Percentiles rank a stretch among this genome's conserved stretches.
phyloP scores from a whole-genome alignment of 2,888 invertebrate genomes.

The Sphaeridia pumilis region DNA sequence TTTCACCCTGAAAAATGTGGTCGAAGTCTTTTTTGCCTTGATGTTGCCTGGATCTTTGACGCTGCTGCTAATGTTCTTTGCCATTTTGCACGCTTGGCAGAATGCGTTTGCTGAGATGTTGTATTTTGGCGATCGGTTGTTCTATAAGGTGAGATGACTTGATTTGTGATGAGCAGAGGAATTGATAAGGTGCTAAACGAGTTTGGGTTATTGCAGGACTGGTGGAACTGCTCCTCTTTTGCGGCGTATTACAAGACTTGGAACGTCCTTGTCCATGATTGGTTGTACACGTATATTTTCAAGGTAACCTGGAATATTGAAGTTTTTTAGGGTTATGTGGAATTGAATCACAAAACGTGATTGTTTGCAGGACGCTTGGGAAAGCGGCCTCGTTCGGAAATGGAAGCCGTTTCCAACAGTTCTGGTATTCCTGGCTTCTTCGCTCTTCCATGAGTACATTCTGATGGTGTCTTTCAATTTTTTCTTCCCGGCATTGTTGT shows the following conservation, averaged over 20 bases:
- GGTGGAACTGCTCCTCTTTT: slow-evolving; percentile 87
- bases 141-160: slow-evolving; percentile 51
- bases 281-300: slow-evolving; percentile 83
- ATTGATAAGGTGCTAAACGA: neutral
- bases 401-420: slow-evolving; percentile 45
- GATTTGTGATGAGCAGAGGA: neutral
- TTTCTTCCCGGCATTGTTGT: slow-evolving; percentile 74
- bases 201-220: slow-evolving; percentile 51
- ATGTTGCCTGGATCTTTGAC: slow-evolving; percentile 61
- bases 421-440: slow-evolving; percentile 64
- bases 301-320: slow-evolving; percentile 47
- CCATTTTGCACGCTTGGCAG: slow-evolving; percentile 78
- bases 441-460: slow-evolving; percentile 78
- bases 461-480: slow-evolving; percentile 65
- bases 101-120: slow-evolving; percentile 84
- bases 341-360: too few species aligned
- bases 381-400: slow-evolving; percentile 24
- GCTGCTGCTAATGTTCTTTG: slow-evolving; percentile 67
- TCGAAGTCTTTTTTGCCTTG: slow-evolving; percentile 48
- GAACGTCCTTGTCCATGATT: slow-evolving; percentile 91
- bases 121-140: slow-evolving; percentile 71
- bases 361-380: slow-evolving; percentile 29
- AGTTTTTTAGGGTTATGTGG: neutral
- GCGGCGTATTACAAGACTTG: slow-evolving; percentile 78
- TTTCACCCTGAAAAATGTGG: slow-evolving; percentile 24